phyloP scores from a whole-genome alignment of 1,140 invertebrate genomes.

The Reticulitermes speratus region DNA sequence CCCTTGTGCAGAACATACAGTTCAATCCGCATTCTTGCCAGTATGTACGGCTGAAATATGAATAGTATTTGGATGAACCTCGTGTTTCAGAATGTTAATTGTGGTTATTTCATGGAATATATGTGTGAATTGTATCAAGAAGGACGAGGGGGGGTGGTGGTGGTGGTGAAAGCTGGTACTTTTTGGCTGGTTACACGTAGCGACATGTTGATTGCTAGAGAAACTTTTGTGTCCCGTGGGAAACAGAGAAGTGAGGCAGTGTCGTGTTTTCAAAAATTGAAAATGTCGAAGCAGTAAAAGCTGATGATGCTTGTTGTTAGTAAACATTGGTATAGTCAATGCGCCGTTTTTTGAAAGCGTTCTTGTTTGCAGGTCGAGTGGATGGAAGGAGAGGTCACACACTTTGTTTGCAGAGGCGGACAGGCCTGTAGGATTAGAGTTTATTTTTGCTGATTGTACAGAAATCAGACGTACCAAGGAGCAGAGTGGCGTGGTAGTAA shows the following conservation, averaged over 20 bases:
- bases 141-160: neutral
- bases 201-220: neutral
- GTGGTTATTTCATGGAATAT: neutral
- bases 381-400: neutral
- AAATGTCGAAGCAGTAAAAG: slow-evolving; percentile 32
- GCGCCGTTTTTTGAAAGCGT: neutral
- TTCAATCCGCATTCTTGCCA: too few species aligned
- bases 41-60: too few species aligned
- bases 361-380: neutral
- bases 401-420: too few species aligned
- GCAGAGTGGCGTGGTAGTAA: too few species aligned
- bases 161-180: neutral
- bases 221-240: slow-evolving; percentile 9
- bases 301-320: neutral
- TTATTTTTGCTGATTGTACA: too few species aligned
- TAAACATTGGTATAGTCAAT: neutral
- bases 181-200: neutral
- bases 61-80: too few species aligned
- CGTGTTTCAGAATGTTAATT: neutral
- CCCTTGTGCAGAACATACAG: too few species aligned
- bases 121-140: neutral
- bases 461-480: too few species aligned
- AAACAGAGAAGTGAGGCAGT: slow-evolving; percentile 16
- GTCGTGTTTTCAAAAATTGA: slow-evolving; percentile 33
- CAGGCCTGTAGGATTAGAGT: too few species aligned